phyloP scores from a whole-genome alignment of 2,113 vertebrate species.

The Tor tambroides region DNA sequence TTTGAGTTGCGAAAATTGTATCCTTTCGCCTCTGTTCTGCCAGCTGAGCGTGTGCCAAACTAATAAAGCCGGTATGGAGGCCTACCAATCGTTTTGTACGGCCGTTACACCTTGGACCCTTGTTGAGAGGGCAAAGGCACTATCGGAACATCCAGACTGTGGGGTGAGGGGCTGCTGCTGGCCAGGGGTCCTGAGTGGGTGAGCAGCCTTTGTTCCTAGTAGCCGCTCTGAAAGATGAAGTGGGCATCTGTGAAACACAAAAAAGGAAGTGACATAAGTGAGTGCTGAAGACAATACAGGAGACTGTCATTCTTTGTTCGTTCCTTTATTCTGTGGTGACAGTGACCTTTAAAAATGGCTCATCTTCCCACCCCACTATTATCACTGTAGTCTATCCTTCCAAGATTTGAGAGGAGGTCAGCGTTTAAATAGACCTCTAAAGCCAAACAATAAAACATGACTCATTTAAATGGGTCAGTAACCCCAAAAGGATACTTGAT shows the following conservation, averaged over 20 bases:
- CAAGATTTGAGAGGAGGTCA: constrained; percentile 33
- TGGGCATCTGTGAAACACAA: background rate
- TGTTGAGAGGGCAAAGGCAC: constrained; percentile 47
- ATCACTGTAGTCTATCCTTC: background rate
- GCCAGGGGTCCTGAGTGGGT: constrained; percentile 31
- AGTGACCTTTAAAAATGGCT: constrained; percentile 57
- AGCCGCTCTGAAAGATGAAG: constrained; percentile 16
- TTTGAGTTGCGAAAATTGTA: constrained; percentile 65
- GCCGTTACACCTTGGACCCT: constrained; percentile 61
- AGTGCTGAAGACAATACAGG: constrained; percentile 40
- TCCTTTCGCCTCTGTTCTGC: constrained; percentile 68
- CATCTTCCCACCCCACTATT: constrained; percentile 33
- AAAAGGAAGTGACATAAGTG: constrained; percentile 24
- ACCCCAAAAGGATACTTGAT: background rate
- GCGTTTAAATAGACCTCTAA: constrained; percentile 30
- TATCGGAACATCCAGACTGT: constrained; percentile 54
- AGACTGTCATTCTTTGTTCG: background rate
- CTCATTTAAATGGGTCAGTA: constrained; percentile 11
- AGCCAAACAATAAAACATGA: background rate
- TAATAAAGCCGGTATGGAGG: constrained; percentile 65
- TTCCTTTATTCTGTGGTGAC: constrained; percentile 17
- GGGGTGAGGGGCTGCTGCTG: background rate
- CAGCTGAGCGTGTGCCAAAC: constrained; percentile 70
- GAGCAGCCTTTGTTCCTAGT: constrained; percentile 47
- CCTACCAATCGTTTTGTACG: constrained; percentile 68